Percentiles rank a stretch among this genome's conserved stretches.
phyloP scores from a whole-genome alignment of 2,113 vertebrate genomes.

The Saccopteryx leptura region DNA sequence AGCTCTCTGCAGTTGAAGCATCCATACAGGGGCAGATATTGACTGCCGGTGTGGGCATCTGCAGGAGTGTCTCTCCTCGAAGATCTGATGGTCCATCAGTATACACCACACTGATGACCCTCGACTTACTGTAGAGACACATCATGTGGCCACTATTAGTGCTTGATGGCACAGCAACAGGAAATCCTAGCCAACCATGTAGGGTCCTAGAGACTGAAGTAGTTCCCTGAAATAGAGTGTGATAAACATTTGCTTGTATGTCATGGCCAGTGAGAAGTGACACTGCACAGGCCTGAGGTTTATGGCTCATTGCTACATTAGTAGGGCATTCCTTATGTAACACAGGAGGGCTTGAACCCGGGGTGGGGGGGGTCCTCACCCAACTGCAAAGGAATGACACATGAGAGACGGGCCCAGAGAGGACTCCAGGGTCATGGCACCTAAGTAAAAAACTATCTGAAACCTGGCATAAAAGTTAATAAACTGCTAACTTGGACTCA shows the following conservation, averaged over 20 bases:
- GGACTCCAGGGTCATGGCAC: background rate
- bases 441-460: background rate
- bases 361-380: background rate
- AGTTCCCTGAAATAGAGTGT: background rate
- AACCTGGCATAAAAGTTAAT: background rate
- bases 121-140: background rate
- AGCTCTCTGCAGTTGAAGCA: background rate
- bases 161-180: constrained; percentile 11
- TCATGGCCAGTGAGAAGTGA: background rate
- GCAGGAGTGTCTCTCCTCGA: background rate
- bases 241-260: background rate
- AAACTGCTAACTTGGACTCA: background rate
- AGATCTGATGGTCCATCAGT: background rate
- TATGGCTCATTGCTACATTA: background rate
- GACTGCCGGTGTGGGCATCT: background rate
- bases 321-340: background rate
- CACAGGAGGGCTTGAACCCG: background rate
- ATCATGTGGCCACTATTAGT: background rate
- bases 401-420: background rate
- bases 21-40: too few relatives aligned
- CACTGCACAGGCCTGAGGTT: background rate
- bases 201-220: constrained; percentile 14
- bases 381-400: background rate
- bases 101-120: background rate
- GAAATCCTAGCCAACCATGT: constrained; percentile 33